These are phyloP conservation scores for Acipenser ruthenus DNA, from an alignment of 2,797 vertebrate species.

Conservation along the genomic window DNA sequence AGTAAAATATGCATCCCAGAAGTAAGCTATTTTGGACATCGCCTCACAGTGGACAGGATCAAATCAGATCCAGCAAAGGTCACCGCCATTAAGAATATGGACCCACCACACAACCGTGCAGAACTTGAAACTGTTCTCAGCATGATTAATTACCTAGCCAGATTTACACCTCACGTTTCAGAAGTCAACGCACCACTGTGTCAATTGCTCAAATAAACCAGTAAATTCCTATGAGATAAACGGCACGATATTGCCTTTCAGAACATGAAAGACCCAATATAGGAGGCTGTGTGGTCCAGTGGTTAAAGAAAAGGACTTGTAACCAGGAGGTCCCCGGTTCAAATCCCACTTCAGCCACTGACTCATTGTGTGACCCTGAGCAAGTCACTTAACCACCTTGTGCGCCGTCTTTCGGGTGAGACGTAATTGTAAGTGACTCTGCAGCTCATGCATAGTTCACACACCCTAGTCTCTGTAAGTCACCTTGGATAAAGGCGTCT, in stretches of 20 bases:
- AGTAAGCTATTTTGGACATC: slow-evolving; percentile 4
- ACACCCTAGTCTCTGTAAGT: no score
- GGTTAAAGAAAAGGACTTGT: no score
- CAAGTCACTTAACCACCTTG: no score
- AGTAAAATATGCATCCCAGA: not conserved
- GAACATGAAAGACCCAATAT: slow-evolving; percentile 8
- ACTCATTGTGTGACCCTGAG: no score
- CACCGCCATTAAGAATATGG: slow-evolving; percentile 3
- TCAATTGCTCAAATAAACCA: slow-evolving; percentile 2
- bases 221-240: not conserved
- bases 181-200: slow-evolving; percentile 8
- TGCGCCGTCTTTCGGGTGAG: no score
- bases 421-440: no score
- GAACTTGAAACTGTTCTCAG: slow-evolving; percentile 8
- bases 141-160: slow-evolving; percentile 12
- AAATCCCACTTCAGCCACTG: no score
- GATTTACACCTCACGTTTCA: slow-evolving; percentile 1
- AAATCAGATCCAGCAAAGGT: slow-evolving; percentile 8
- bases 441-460: no score
- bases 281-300: no score
- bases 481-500: no score
- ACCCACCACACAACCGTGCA: slow-evolving; percentile 3
- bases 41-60: not conserved
- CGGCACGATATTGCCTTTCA: slow-evolving; percentile 6
- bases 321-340: no score